Evolutionary conservation across 2,797 vertebrate species (phyloP), one percentile per base, ranked within the genome.

Genomic region (Harpagifer antarcticus): DNA sequence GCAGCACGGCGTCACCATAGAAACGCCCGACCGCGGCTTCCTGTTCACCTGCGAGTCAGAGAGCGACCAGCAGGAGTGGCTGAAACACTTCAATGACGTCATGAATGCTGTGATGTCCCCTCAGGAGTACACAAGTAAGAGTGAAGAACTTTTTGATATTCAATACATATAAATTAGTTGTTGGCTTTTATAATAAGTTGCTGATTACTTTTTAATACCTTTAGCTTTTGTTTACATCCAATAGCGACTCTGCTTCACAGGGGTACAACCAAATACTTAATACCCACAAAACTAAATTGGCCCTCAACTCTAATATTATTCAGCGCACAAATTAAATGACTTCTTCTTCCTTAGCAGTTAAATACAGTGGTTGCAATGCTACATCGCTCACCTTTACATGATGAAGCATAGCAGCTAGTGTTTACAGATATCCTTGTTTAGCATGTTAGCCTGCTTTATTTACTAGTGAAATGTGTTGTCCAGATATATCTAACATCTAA

Each of bases 1-100:
- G 96, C 94, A 93, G 15, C 74, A 96, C 0, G 96, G 96, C 44
- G 92, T 98, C 92, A 97, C 96, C 85, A 95, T 98, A 57, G 69
- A 87, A 71, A 98, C 97, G 0, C 97, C 97, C 0, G 97, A 97
- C 2, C 96, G 97, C 67, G 90, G 88, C 74, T 98, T 96, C 91
- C 92, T 97, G 81, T 97, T 98, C 58, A 97, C 95, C n/a, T 98
- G 97, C 0, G 96, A 97, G 91, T 94, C 94, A 0, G 96, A 97
- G 81, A 17, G 23, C 9, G 97, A 98, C 9, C 96, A 96, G 76
- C 90, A 94, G 84, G 96, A 96, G 9, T 98, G 97, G 97, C 66
- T 97, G 19, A 74, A 86, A 19, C 93, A 92, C 76, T 97, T 98
- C 86, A 91, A 77, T 3, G 67, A 89, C 0, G 70, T 97, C 79